phyloP scores from a whole-genome alignment of 2,888 invertebrate species.

The Callinectes sapidus region DNA sequence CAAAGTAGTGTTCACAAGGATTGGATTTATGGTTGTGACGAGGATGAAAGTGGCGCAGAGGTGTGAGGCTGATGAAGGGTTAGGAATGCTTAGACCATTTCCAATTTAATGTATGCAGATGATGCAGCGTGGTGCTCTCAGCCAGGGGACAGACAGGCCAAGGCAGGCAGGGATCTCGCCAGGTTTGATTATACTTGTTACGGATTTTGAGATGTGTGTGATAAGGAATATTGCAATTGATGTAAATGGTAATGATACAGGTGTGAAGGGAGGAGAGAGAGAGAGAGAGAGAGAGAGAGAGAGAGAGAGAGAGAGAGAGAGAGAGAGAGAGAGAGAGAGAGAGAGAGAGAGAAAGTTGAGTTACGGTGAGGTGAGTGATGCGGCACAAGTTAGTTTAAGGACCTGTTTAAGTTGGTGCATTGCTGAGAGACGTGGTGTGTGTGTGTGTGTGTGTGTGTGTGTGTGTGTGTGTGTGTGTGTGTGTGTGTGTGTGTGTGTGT shows the following conservation, averaged over 20 bases:
- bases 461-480: conserved; percentile 24
- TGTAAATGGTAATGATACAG: background rate
- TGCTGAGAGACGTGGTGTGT: background rate
- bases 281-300: conserved; percentile 5
- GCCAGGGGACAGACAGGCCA: background rate
- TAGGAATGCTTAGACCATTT: background rate
- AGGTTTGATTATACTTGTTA: background rate
- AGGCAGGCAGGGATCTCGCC: background rate
- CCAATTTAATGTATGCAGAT: conserved; percentile 29
- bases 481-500: conserved; percentile 6
- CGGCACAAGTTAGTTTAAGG: background rate
- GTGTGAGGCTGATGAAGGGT: background rate
- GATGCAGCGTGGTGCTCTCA: background rate
- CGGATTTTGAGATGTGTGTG: background rate
- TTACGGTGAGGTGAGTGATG: background rate
- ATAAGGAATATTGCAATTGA: background rate
- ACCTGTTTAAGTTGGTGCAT: background rate
- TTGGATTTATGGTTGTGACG: background rate
- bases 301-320: conserved; percentile 28
- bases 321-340: conserved; percentile 10
- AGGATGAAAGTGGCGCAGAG: conserved; percentile 9
- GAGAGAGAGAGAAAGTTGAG: conserved; percentile 5
- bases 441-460: conserved; percentile 33
- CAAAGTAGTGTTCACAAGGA: background rate
- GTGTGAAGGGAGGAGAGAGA: conserved; percentile 2